Evolutionary conservation across 2,888 invertebrate genomes (phyloP), one percentile per base, ranked within the genome.

Genomic region (Empis stercorea): DNA sequence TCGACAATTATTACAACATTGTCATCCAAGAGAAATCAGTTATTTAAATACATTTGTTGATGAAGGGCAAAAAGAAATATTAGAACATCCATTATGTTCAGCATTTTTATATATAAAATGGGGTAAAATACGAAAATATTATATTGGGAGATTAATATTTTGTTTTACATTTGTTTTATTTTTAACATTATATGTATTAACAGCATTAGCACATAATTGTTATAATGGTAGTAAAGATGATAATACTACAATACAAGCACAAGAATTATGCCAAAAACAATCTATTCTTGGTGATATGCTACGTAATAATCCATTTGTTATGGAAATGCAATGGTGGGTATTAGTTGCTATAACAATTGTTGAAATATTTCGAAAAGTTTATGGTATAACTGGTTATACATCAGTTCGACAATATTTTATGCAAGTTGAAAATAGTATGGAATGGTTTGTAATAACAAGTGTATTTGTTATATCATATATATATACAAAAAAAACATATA

Each of bases 51-150:
- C 87, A 0, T 86, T 89, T 54, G 86, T 91, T 1, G 87, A 87
- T 56, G 88, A 88, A 65, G 88, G 89, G 0, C 89, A 89, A 61
- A 89, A 89, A 60, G 86, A 87, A 63, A 84, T 91, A 36, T 67
- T 91, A 3, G 75, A 87, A 45, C 91, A 91, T 71, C 91, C 91
- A 0, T 69, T 91, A 5, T 89, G 89, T 63, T 87, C 89, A 10
- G 87, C 89, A 0, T 91, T 91, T 61, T 72, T 91, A 0, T 81
- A 88, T 61, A 78, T 91, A 45, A 91, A 91, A 63, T 91, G 91
- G 91, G 85, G 87, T 58, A 87, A 89, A 65, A 88, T 91, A 54
- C 76, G 88, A 27, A 87, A 87, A 68, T 91, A 87, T 61, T 89
- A 89, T 60, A 81, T 87, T 13, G 86, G 83, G 1, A 73, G 87